Base-by-base conservation (phyloP, 92 coral and sea anemone genomes). In the Siderastrea siderea region DNA sequence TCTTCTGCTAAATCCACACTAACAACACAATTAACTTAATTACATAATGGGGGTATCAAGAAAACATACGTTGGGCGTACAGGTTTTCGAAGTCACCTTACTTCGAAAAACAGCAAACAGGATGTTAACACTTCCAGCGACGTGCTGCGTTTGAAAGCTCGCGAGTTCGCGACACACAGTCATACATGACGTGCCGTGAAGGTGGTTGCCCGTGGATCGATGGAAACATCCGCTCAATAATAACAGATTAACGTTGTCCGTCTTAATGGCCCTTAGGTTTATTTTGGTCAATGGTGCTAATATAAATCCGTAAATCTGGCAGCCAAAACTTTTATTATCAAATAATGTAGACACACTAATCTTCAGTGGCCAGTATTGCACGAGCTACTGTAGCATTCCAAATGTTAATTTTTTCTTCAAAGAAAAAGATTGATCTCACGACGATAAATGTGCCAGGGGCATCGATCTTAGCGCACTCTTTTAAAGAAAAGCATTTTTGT, bases 11-110 rank as follows among this genome's bases (percentile, higher is more conserved):
- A 58, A 47, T 61, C 80, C 72, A 4, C 38, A 38, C 61, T 63
- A 83, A 83, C 79, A 72, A 73, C 79, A 83, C 87, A 72, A 83
- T 83, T 83, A 83, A 83, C 49, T 72, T 74, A 83, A 83, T 83
- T 83, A 62, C 80, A 57, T 48, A 72, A 83, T 83, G 54, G 61
- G 51, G 70, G 71, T 45, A 12, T 55, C 43, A 47, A 64, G 66
- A 81, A 81, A 55, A 68, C 77, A 52, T 67, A 54, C 68, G 58
- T 11, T 47, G 57, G 5, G 77, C 7, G 79, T 9, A 7, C 17
- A 15, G 19, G 7, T 60, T 58, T 44, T 57, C 38, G 61, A 73
- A 53, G 63, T 83, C 70, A 60, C 72, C 87, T 74, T 72, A 49
- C 26, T 17, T 14, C 55, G 51, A 43, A 14, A 57, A 47, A 16